A percentile compares a stretch with the other conserved stretches of the same genome.
These are phyloP conservation scores for Anolis sagrei DNA, from an alignment of 2,113 vertebrate species.

Conservation along the genomic window DNA sequence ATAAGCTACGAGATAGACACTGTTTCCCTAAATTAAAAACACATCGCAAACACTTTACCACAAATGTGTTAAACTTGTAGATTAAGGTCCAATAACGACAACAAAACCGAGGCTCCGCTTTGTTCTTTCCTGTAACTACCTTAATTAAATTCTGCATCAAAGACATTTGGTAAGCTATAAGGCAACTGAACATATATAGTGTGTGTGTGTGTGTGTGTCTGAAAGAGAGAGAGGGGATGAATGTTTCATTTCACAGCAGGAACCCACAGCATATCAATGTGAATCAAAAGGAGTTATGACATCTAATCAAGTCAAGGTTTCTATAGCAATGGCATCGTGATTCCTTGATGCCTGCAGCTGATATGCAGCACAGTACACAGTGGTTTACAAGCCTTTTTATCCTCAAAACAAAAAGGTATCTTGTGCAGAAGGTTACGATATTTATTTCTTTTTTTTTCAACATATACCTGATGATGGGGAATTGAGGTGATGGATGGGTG, in stretches of 20 bases:
- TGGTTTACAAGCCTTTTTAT: neutral
- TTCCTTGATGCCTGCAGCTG: neutral
- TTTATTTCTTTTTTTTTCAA: no score
- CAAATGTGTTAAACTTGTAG: conserved; percentile 14
- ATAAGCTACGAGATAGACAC: neutral
- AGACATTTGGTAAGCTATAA: conserved; percentile 27
- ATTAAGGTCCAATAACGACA: neutral
- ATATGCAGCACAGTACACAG: neutral
- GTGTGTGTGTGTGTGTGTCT: neutral
- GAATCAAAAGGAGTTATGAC: conserved; percentile 28
- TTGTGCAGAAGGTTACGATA: neutral
- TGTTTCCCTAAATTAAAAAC: conserved; percentile 19
- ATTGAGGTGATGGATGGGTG: neutral
- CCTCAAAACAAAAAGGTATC: neutral
- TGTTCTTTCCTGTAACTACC: conserved; percentile 13
- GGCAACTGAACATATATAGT: conserved; percentile 12
- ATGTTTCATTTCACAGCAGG: neutral
- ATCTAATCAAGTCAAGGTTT: conserved; percentile 27
- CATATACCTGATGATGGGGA: neutral
- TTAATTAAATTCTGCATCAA: conserved; percentile 32
- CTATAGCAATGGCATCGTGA: conserved; percentile 14
- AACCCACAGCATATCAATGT: neutral
- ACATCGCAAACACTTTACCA: neutral
- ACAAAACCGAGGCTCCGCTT: neutral
- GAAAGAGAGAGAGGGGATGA: neutral